These are phyloP conservation scores for Dromius quadrimaculatus DNA, from an alignment of 2,888 invertebrate genomes.

Conservation along the genomic window DNA sequence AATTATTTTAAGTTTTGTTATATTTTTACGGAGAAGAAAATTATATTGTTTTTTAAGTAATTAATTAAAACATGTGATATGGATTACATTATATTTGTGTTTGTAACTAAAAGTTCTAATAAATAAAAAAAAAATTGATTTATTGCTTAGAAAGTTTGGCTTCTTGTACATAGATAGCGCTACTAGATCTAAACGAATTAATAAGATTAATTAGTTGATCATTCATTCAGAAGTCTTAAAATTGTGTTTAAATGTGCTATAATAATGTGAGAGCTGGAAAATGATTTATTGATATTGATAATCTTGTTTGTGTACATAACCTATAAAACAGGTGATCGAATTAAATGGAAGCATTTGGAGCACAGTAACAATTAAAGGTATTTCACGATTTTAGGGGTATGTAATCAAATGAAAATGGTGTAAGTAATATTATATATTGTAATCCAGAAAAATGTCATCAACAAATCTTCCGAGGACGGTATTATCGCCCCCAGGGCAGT, in stretches of 20 bases:
- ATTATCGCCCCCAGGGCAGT: slow-evolving; percentile 59
- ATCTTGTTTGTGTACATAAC: neutral
- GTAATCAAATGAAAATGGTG: neutral
- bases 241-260: too few relatives aligned
- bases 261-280: too few relatives aligned
- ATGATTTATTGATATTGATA: too few relatives aligned
- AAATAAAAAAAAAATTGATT: too few relatives aligned
- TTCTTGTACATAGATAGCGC: too few relatives aligned
- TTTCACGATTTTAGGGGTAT: too few relatives aligned
- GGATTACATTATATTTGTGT: slow-evolving; percentile 1
- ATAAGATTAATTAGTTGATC: too few relatives aligned
- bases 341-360: neutral
- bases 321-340: neutral
- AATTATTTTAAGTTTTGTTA: slow-evolving; percentile 21
- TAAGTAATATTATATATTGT: neutral
- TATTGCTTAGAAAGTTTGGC: too few relatives aligned
- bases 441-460: slow-evolving; percentile 54
- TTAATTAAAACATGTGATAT: slow-evolving; percentile 17
- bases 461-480: slow-evolving; percentile 60
- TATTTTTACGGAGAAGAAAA: neutral
- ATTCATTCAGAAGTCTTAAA: too few relatives aligned
- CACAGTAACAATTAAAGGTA: neutral
- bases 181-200: too few relatives aligned
- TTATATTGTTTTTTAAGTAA: neutral
- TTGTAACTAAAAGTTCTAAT: slow-evolving; percentile 6